A percentile compares a stretch with the other conserved stretches of the same genome.
Evolutionary conservation across 2,113 vertebrate species (phyloP).

Genomic region (Megaptera novaeangliae): DNA sequence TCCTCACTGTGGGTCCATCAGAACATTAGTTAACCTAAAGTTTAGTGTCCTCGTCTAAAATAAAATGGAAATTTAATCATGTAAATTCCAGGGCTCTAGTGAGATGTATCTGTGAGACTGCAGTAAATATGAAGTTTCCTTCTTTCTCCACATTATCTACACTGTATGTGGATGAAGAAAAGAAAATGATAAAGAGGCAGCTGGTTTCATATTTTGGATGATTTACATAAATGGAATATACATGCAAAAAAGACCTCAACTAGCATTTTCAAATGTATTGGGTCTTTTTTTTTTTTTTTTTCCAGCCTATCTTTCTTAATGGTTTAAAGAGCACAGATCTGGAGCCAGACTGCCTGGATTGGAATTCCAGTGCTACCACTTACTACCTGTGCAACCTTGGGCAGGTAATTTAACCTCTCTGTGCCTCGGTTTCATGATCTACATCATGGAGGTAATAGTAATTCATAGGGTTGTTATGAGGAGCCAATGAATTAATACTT

Average conservation of each 20-base stretch:
- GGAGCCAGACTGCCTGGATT: not conserved
- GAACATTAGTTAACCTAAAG: not conserved
- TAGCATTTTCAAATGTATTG: not conserved
- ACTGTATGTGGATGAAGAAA: not conserved
- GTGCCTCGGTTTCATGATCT: not conserved
- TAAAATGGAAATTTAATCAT: not conserved
- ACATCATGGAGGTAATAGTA: not conserved
- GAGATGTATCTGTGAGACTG: not conserved
- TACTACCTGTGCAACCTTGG: not conserved
- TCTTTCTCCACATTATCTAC: not conserved
- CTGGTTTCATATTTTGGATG: not conserved
- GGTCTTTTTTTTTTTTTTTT: not conserved
- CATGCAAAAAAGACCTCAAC: not conserved
- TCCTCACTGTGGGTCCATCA: not conserved
- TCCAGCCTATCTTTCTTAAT: not conserved
- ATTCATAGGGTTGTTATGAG: not conserved
- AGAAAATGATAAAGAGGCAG: not conserved
- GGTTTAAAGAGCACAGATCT: not conserved
- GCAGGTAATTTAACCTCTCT: not conserved
- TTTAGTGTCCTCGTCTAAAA: not conserved
- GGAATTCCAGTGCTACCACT: not conserved
- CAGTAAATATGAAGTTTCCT: not conserved
- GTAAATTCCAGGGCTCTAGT: not conserved
- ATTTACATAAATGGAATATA: not conserved
- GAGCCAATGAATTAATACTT: not conserved